These are phyloP conservation scores for Cygnus olor DNA, from an alignment of 2,797 vertebrate species.

Conservation along the genomic window DNA sequence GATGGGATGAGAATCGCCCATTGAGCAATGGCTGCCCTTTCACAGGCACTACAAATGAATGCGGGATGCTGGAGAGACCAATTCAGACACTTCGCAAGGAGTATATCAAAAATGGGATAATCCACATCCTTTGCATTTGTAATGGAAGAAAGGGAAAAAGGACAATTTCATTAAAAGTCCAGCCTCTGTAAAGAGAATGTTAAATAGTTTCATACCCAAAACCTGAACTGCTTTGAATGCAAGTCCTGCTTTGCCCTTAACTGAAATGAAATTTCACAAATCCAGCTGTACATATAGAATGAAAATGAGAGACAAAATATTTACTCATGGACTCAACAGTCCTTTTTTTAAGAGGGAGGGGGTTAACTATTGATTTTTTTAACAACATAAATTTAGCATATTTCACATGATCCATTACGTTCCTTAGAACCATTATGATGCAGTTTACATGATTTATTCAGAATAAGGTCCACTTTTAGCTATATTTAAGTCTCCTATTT, in stretches of 20 bases:
- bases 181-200: conserved; percentile 67
- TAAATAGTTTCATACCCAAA: conserved; percentile 67
- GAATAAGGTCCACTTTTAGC: conserved; percentile 82
- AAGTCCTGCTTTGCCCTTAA: conserved; percentile 71
- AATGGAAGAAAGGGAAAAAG: conserved; percentile 60
- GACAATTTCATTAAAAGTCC: conserved; percentile 71
- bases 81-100: conserved; percentile 55
- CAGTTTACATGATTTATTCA: conserved; percentile 82
- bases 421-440: conserved; percentile 77
- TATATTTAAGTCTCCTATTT: conserved; percentile 82
- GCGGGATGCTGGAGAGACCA: conserved; percentile 35
- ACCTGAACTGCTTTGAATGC: conserved; percentile 74
- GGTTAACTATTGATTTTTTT: conserved; percentile 69
- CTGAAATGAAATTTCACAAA: conserved; percentile 77
- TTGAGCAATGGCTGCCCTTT: conserved; percentile 70
- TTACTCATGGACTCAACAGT: conserved; percentile 54
- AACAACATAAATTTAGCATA: conserved; percentile 78
- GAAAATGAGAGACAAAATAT: conserved; percentile 57
- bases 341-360: conserved; percentile 55
- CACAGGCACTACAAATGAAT: conserved; percentile 67
- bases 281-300: conserved; percentile 49
- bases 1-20: conserved; percentile 49
- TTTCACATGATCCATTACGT: conserved; percentile 78
- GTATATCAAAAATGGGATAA: conserved; percentile 18
- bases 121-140: conserved; percentile 55